phyloP scores from a whole-genome alignment of 2,797 vertebrate genomes.

The Gorsachius magnificus region DNA sequence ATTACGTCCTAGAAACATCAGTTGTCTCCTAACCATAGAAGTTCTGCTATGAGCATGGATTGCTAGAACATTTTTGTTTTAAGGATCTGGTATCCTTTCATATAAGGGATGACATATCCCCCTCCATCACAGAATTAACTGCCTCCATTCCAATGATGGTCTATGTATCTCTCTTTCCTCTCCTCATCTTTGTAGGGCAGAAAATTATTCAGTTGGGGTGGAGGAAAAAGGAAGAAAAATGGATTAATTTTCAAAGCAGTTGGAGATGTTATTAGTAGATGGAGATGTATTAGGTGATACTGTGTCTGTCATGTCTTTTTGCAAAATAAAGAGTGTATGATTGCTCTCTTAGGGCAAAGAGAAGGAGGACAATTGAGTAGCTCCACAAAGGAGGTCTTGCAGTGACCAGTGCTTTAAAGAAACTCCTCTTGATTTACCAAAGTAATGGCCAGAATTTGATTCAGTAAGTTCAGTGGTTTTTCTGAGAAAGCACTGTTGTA shows the following conservation, averaged over 20 bases:
- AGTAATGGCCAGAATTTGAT: not conserved
- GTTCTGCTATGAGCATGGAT: not conserved
- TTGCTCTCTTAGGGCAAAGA: not conserved
- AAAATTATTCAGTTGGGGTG: not conserved
- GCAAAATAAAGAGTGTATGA: not conserved
- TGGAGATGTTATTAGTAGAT: not conserved
- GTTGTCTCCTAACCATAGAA: not conserved
- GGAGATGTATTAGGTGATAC: not conserved
- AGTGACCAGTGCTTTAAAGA: not conserved
- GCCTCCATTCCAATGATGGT: not conserved
- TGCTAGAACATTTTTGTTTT: not conserved
- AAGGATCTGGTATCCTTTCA: not conserved
- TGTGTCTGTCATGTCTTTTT: not conserved
- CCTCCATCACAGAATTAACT: not conserved
- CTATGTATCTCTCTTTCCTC: not conserved
- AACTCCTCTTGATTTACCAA: not conserved
- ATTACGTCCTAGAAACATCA: not conserved
- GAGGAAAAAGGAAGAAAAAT: not conserved
- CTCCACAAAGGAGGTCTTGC: not conserved
- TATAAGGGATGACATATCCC: not conserved
- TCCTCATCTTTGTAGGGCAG: not conserved
- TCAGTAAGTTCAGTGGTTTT: not conserved
- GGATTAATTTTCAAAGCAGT: not conserved
- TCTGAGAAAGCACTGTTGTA: not conserved
- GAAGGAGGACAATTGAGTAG: not conserved